Percentiles rank a stretch among this genome's conserved stretches.
Conservation (phyloP, 2,113 vertebrate genomes). For the Pandion haliaetus region DNA sequence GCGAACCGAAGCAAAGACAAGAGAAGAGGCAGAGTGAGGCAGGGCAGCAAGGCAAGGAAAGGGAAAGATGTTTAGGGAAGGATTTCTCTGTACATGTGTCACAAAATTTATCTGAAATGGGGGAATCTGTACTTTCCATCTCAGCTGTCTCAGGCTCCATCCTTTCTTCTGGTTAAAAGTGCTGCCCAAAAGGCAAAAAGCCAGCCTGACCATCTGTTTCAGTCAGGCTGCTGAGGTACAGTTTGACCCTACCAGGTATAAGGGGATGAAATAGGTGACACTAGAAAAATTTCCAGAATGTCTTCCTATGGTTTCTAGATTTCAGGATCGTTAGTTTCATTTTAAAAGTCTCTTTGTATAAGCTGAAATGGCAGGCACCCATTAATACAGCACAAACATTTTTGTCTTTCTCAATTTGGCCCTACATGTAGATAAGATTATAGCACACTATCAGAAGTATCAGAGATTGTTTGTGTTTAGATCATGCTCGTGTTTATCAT, state of each 20-base stretch:
- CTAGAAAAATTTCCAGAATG: background rate
- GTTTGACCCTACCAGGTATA: background rate
- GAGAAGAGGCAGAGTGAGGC: rapidly evolving
- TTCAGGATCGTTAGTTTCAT: background rate
- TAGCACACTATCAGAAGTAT: background rate
- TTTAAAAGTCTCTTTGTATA: background rate
- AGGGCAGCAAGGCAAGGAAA: background rate
- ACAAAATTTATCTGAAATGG: background rate
- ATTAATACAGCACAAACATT: background rate
- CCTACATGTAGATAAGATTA: background rate
- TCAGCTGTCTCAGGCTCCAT: background rate
- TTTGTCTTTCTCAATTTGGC: background rate
- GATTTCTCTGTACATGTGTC: background rate
- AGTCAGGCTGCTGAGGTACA: background rate
- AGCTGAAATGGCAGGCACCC: background rate
- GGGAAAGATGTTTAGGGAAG: background rate
- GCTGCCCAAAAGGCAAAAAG: background rate
- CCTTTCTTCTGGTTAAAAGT: background rate
- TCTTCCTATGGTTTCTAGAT: background rate
- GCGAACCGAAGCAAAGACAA: rapidly evolving
- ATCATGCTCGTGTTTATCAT: constrained; percentile 33
- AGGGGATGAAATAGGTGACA: background rate
- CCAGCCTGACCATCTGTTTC: background rate
- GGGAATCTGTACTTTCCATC: background rate
- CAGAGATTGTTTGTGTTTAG: constrained; percentile 13